These are phyloP conservation scores for Protobothrops mucrosquamatus DNA, from an alignment of 2,113 vertebrate species.

Conservation along the genomic window DNA sequence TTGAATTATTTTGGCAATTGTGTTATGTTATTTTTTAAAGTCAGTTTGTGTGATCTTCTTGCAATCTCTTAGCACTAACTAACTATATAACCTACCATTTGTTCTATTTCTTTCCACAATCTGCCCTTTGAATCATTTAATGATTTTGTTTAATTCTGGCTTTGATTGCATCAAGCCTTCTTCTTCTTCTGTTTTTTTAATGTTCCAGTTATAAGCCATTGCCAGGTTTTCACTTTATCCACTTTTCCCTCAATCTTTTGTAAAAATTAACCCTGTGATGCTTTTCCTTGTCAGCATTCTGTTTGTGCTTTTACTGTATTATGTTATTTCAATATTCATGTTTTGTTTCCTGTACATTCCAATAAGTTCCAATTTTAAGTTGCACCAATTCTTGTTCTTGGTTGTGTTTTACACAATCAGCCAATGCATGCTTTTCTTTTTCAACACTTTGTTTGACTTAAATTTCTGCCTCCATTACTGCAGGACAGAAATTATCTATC, in stretches of 20 bases:
- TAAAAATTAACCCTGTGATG: not conserved
- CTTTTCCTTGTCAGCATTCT: not conserved
- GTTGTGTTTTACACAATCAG: not conserved
- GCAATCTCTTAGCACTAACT: not conserved
- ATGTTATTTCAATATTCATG: not conserved
- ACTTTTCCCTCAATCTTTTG: not conserved
- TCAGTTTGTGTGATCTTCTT: not conserved
- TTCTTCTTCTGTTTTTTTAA: not conserved
- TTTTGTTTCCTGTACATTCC: not conserved
- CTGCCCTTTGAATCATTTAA: not conserved
- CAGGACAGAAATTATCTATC: not conserved
- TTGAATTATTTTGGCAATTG: not conserved
- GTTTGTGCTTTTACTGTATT: not conserved
- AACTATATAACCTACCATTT: not conserved
- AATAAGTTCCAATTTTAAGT: not conserved
- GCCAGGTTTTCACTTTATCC: not conserved
- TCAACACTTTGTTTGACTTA: not conserved
- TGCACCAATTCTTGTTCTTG: not conserved
- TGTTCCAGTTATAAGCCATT: not conserved
- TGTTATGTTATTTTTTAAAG: not conserved
- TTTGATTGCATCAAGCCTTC: not conserved
- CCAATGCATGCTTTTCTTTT: not conserved
- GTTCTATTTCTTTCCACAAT: not conserved
- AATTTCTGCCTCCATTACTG: not conserved
- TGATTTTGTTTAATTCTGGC: not conserved